These are phyloP conservation scores for Lypha dubia DNA, from an alignment of 2,888 invertebrate genomes.

Conservation along the genomic window DNA sequence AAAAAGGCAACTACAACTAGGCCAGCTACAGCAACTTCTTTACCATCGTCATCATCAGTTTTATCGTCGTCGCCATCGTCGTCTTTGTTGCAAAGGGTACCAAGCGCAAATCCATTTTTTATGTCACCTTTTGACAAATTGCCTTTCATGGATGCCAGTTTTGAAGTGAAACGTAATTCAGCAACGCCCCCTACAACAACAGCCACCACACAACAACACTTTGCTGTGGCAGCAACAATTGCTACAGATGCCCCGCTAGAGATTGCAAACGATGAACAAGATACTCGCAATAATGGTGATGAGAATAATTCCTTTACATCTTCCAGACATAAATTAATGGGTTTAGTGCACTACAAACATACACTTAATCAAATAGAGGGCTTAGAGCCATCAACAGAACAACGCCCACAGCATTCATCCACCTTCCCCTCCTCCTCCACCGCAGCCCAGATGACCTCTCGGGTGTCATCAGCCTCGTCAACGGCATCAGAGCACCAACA, in stretches of 20 bases:
- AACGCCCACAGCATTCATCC: not conserved
- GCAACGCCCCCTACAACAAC: constrained; percentile 74
- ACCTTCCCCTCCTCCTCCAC: not conserved
- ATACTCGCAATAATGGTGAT: constrained; percentile 33
- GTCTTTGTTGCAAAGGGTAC: constrained; percentile 42
- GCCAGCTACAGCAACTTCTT: constrained; percentile 30
- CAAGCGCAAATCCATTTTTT: constrained; percentile 77
- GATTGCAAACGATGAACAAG: constrained; percentile 33
- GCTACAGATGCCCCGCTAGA: constrained; percentile 18
- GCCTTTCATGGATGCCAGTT: constrained; percentile 82
- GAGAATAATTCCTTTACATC: constrained; percentile 42
- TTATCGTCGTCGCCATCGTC: constrained; percentile 26
- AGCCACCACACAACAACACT: constrained; percentile 55
- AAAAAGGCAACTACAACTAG: constrained; percentile 37
- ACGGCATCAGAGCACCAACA: constrained; percentile 23
- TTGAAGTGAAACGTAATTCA: constrained; percentile 78
- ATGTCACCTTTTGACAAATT: constrained; percentile 82
- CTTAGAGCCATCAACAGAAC: constrained; percentile 66
- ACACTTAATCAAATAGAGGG: constrained; percentile 77
- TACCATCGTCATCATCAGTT: constrained; percentile 1
- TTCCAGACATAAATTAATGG: constrained; percentile 74
- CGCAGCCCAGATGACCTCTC: constrained; percentile 49
- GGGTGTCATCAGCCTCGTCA: constrained; percentile 62
- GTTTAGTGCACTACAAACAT: constrained; percentile 76
- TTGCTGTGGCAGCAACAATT: constrained; percentile 59